These are phyloP conservation scores for Hydrophis major DNA, from an alignment of 2,797 vertebrate genomes.

Conservation along the genomic window DNA sequence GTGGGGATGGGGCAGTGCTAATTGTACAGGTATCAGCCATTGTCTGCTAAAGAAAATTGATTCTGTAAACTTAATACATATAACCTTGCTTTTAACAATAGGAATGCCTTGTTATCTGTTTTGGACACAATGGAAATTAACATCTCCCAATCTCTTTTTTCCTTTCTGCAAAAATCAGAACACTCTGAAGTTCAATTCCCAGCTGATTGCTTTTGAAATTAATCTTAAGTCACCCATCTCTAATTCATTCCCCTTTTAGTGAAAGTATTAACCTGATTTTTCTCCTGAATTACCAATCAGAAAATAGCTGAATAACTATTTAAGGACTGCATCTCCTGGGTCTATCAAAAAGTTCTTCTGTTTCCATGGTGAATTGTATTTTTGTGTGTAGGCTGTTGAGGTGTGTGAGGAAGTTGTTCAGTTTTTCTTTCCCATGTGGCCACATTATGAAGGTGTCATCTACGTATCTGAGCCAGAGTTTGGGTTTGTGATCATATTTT, in stretches of 20 bases:
- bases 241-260: slow-evolving; percentile 49
- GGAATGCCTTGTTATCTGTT: slow-evolving; percentile 3
- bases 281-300: slow-evolving; percentile 53
- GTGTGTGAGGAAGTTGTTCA: too few species aligned
- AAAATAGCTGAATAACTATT: slow-evolving; percentile 55
- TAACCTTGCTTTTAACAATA: not conserved
- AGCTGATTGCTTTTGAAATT: slow-evolving; percentile 53
- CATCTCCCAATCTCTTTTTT: not conserved
- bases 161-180: slow-evolving; percentile 12
- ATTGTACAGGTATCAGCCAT: not conserved
- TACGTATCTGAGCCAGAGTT: too few species aligned
- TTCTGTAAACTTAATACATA: not conserved
- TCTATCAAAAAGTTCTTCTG: slow-evolving; percentile 44
- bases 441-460: too few species aligned
- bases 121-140: slow-evolving; percentile 29
- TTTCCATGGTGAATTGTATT: too few species aligned
- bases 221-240: slow-evolving; percentile 48
- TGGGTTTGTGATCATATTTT: too few species aligned
- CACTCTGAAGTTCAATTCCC: slow-evolving; percentile 36
- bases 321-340: slow-evolving; percentile 30
- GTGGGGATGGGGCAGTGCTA: too few species aligned
- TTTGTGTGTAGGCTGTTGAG: too few species aligned
- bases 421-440: too few species aligned
- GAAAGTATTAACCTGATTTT: slow-evolving; percentile 48
- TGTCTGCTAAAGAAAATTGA: not conserved